Base-by-base conservation (phyloP, 2,888 invertebrate genomes). In the Drosophila seclusa region DNA sequence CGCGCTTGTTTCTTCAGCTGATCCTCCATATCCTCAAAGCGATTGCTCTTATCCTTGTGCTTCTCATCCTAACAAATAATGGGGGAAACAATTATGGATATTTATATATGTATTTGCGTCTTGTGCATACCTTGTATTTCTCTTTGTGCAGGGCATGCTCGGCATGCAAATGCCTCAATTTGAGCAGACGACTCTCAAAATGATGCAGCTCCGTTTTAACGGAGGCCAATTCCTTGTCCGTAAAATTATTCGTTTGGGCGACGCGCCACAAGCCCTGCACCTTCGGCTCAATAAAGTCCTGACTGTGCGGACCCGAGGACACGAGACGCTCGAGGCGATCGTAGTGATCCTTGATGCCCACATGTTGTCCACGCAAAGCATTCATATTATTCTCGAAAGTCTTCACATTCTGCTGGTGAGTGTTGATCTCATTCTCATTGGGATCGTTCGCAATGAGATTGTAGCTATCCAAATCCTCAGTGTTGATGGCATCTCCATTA, bases 231-330 rank as follows among this genome's bases (percentile, higher is more conserved):
- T 98, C 98, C 70, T 96, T 96, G 0, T 95, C 94, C 29, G 96
- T 95, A 92, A 99, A 98, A 92, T 97, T 96, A 16, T 96, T 95
- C 61, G 96, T 95, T 24, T 68, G 67, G 1, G 81, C 78, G 54
- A 78, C 81, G 82, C 95, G 95, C 98, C 98, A 99, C 36, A 99
- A 93, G 0, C 96, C 96, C 92, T 97, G 96, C 1, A 98, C 98
- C 93, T 97, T 97, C 0, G 97, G 97, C 90, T 99, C 98, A 50
- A 97, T 95, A 91, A 99, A 99, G 90, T 98, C 98, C 91, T 95
- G 96, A 88, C 96, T 96, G 68, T 96, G 95, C 0, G 97, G 97
- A 16, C 95, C 97, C 92, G 95, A 95, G 2, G 96, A 95, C 27
- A 97, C 95, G 68, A 96, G 93, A 62, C 96, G 94, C 82, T 96